Percentiles rank a stretch among this genome's conserved stretches.
These are phyloP conservation scores for Fringilla coelebs DNA, from an alignment of 2,797 vertebrate species.

Conservation along the genomic window DNA sequence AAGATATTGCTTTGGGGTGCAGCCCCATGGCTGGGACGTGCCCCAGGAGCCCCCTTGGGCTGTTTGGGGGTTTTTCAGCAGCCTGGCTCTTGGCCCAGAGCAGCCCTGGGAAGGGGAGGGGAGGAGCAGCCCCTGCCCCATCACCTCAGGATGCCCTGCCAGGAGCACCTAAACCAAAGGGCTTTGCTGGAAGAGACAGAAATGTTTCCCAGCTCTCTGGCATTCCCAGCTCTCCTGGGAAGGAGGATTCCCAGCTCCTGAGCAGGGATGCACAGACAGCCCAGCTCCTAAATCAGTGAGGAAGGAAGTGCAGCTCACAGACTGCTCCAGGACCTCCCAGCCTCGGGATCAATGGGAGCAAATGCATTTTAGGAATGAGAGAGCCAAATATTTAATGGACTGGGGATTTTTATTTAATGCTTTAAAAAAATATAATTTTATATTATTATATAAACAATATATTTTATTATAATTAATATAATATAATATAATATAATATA, in stretches of 20 bases:
- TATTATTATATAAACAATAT: not conserved
- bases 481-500: no score
- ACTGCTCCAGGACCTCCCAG: not conserved
- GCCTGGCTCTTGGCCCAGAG: not conserved
- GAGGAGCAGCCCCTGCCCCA: not conserved
- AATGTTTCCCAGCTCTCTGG: not conserved
- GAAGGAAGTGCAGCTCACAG: accelerated
- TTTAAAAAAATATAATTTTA: not conserved
- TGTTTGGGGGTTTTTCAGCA: not conserved
- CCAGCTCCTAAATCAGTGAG: not conserved
- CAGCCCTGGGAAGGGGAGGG: not conserved
- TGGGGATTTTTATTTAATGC: not conserved
- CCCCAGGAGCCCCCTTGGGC: not conserved
- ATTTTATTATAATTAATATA: no score
- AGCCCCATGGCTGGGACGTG: not conserved
- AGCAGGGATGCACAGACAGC: not conserved
- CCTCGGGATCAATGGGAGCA: not conserved
- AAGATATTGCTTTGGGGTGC: not conserved
- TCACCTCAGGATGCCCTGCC: not conserved
- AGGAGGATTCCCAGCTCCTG: not conserved
- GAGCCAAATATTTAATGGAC: not conserved
- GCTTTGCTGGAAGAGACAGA: not conserved
- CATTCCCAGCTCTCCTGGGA: not conserved
- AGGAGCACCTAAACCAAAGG: not conserved
- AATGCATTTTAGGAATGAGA: not conserved